Conservation (phyloP, 30 jellyfish, hydroid and myxozoan species). For the Pseudorhiza aurosa region DNA sequence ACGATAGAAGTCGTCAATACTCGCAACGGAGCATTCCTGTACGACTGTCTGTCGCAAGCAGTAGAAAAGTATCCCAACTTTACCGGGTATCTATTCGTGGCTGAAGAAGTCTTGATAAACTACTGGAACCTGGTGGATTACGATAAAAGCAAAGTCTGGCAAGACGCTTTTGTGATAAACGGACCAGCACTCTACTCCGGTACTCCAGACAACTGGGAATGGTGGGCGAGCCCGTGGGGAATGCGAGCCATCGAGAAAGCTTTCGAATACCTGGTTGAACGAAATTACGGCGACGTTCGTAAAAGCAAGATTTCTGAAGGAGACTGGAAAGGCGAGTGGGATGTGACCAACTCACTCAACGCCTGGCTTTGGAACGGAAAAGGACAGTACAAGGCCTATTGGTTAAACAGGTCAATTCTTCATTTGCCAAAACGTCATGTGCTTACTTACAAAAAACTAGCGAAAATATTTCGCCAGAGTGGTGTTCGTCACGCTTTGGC, state of each 20-base stretch:
- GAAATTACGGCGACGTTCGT: conserved; percentile 68
- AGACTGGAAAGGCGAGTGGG: conserved; percentile 95
- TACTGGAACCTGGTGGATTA: conserved; percentile 60
- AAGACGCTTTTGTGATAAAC: conserved; percentile 32
- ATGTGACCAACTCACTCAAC: conserved; percentile 72
- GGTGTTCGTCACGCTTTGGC: conserved; percentile 97
- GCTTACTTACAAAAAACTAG: conserved; percentile 32
- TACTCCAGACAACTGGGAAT: conserved; percentile 85
- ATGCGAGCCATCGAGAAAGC: conserved; percentile 93
- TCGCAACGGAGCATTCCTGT: conserved; percentile 88
- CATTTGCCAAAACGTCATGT: conserved; percentile 67
- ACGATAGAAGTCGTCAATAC: conserved; percentile 69
- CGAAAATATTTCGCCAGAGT: conserved; percentile 84
- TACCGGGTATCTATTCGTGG: conserved; percentile 82
- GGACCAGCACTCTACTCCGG: conserved; percentile 92
- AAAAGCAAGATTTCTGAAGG: conserved; percentile 84
- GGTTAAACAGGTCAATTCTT: conserved; percentile 65
- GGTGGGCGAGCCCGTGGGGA: conserved; percentile 99
- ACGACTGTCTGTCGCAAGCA: conserved; percentile 84
- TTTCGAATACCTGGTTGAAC: conserved; percentile 82
- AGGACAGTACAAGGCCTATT: conserved; percentile 76
- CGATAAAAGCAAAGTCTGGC: conserved; percentile 70
- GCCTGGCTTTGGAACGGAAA: conserved; percentile 95
- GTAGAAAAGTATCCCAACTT: conserved; percentile 57
- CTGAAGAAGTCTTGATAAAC: conserved; percentile 77